Percentiles rank a stretch among this genome's conserved stretches.
These are phyloP conservation scores for Tholera decimalis DNA, from an alignment of 2,888 invertebrate genomes.

Conservation along the genomic window DNA sequence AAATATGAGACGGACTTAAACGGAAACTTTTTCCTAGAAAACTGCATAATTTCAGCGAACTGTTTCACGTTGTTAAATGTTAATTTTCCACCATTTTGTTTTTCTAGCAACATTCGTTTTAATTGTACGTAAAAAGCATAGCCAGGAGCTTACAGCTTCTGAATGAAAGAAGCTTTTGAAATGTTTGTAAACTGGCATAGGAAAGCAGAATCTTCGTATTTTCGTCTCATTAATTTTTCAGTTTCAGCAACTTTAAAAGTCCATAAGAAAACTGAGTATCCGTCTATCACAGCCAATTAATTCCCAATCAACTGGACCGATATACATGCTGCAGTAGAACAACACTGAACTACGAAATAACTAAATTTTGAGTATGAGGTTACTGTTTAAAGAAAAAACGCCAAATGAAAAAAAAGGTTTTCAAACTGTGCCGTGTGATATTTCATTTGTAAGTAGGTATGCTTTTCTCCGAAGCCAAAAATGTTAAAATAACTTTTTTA, in stretches of 20 bases:
- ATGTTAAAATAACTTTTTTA: too few species aligned
- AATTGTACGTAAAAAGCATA: background rate
- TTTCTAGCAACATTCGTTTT: conserved; percentile 6
- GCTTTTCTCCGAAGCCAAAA: too few species aligned
- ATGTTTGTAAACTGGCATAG: conserved; percentile 10
- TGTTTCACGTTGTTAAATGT: conserved; percentile 17
- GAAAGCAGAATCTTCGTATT: background rate
- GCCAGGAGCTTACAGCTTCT: conserved; percentile 8
- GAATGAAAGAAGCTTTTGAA: conserved; percentile 14
- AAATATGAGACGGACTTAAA: background rate
- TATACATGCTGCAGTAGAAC: too few species aligned
- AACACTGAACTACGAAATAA: too few species aligned
- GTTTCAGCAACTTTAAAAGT: background rate
- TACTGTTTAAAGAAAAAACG: too few species aligned
- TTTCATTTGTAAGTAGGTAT: too few species aligned
- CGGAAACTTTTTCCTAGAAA: background rate
- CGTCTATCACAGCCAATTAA: too few species aligned
- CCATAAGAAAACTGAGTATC: too few species aligned
- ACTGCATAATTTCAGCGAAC: conserved; percentile 10
- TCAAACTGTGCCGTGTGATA: too few species aligned
- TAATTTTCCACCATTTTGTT: conserved; percentile 32
- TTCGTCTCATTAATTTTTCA: background rate
- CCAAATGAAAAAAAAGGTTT: too few species aligned
- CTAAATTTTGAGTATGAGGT: too few species aligned
- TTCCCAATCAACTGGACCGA: too few species aligned